Evolutionary conservation across 1,140 invertebrate species (phyloP).

Genomic region (Ips typographus): DNA sequence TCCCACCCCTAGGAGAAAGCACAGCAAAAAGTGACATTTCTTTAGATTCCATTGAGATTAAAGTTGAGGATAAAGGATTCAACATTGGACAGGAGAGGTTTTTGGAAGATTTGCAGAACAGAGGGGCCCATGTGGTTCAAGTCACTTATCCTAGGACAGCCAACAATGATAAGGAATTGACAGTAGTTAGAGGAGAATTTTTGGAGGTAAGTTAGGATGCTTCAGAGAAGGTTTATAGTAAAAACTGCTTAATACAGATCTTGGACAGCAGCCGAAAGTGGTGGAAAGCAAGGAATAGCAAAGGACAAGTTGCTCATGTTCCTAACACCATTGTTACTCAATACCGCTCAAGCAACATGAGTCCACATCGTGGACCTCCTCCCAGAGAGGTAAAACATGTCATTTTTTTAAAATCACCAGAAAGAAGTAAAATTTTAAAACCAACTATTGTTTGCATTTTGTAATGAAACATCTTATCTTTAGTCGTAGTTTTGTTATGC

Average conservation of each 20-base stretch:
- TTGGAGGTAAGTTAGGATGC: constrained; percentile 70
- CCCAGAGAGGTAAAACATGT: constrained; percentile 38
- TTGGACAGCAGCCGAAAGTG: constrained; percentile 95
- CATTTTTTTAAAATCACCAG: not conserved
- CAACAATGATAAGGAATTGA: constrained; percentile 98
- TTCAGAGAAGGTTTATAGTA: not conserved
- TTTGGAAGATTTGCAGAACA: constrained; percentile 73
- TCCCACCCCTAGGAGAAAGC: constrained; percentile 53
- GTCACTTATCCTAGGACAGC: constrained; percentile 94
- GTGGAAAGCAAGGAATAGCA: constrained; percentile 95
- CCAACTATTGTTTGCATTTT: not conserved
- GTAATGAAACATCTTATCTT: too few relatives aligned
- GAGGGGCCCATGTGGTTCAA: constrained; percentile 82
- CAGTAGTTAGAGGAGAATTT: constrained; percentile 92
- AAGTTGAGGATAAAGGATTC: constrained; percentile 53
- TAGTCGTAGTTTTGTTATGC: too few relatives aligned
- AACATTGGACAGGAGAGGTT: constrained; percentile 63
- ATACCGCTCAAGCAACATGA: constrained; percentile 31
- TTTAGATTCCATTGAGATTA: constrained; percentile 73
- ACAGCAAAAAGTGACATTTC: constrained; percentile 70
- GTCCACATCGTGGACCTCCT: constrained; percentile 50
- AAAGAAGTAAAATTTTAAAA: constrained; percentile 5
- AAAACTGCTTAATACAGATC: constrained; percentile 60
- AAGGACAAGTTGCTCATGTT: constrained; percentile 88
- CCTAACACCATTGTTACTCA: constrained; percentile 94